Evolutionary conservation across 2,797 vertebrate species (phyloP).

Genomic region (Halcyon chelicuti): DNA sequence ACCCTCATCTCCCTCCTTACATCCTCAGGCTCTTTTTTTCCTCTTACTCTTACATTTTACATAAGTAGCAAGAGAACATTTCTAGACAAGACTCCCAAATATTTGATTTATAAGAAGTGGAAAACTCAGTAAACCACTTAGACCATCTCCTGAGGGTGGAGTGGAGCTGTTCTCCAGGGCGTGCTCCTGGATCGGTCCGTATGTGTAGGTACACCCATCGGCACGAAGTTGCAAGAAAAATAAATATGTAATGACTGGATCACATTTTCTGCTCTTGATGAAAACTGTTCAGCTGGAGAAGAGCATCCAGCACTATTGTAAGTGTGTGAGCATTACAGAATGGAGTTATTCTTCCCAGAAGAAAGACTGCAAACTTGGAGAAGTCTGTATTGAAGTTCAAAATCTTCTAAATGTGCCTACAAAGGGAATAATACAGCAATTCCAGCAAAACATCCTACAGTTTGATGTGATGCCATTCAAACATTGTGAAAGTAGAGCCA

Average conservation of each 20-base stretch:
- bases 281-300: not conserved
- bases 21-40: not conserved
- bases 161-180: not conserved
- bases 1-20: not conserved
- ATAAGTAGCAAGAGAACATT: not conserved
- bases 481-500: not conserved
- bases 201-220: accelerated
- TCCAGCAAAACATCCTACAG: not conserved
- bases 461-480: not conserved
- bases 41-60: not conserved
- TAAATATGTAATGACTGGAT: not conserved
- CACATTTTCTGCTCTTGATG: not conserved
- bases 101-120: not conserved
- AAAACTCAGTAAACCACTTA: not conserved
- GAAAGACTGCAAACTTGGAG: not conserved
- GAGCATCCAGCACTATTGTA: not conserved
- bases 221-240: not conserved
- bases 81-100: not conserved
- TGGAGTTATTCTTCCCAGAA: not conserved
- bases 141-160: not conserved
- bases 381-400: not conserved
- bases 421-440: not conserved
- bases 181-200: accelerated
- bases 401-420: not conserved
- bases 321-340: not conserved